Evolutionary conservation across 2,113 vertebrate species (phyloP), one percentile per base, ranked within the genome.

Genomic region (Ondatra zibethicus): DNA sequence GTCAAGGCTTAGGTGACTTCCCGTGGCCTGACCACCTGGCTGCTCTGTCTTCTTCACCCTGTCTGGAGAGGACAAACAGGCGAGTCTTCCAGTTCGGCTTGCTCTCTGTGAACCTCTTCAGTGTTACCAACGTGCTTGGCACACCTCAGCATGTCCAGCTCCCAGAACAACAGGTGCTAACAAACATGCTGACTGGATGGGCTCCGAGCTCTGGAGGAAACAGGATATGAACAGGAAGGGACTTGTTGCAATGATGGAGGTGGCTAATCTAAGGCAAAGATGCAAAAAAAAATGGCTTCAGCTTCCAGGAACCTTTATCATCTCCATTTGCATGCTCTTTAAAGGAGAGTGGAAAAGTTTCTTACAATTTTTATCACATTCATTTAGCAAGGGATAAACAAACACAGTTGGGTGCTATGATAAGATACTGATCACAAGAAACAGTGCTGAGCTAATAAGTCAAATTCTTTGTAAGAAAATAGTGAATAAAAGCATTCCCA

Each of bases 361-460:
- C 87, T 7, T 52, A n/a, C 1, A n/a, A 61, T 11, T 52, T 81
- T 88, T 58, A 23, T 61, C 55, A 47, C 2, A 10, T 93, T 39
- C 47, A n/a, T 75, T 94, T 96, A 82, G 66, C 31, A 92, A 89
- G 85, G 29, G 42, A 68, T 95, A 75, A 94, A n/a, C 58, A 65
- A 96, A 23, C 58, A n/a, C 27, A 65, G 19, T 81, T 84, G n/a
- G 17, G 87, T 85, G 47, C 61, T 88, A 21, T 33, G 50, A 84
- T 76, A 39, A 81, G 77, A 65, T 73, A 88, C n/a, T 93, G 91
- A 36, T 42, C 70, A 88, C 31, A 85, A 90, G 39, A 39, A 97
- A 94, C 87, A 91, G 39, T 68, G 52, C 55, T 97, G 84, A 90
- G 19, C 39, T 95, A 80, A 52, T 75, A 88, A 88, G 52, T 52